Conservation (phyloP, 2,797 vertebrate species). For the Nasua narica region DNA sequence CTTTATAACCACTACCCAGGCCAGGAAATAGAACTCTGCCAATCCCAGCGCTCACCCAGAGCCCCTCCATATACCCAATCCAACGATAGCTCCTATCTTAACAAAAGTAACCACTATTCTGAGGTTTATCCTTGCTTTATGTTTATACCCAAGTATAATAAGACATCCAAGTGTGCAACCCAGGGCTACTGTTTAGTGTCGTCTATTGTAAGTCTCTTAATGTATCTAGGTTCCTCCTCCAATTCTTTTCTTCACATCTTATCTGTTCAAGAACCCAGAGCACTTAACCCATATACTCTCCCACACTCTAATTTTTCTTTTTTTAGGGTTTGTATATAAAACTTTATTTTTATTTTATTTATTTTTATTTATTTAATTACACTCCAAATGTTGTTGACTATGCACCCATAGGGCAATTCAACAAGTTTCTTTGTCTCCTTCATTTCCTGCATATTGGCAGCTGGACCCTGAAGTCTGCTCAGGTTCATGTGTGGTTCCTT, state of each 20-base stretch:
- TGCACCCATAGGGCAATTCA: background rate
- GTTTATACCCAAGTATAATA: background rate
- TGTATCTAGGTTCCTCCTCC: background rate
- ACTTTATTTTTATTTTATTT: background rate
- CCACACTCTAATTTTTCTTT: background rate
- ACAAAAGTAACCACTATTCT: background rate
- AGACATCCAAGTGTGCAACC: background rate
- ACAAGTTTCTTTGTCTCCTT: background rate
- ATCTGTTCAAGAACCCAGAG: background rate
- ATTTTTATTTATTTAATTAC: background rate
- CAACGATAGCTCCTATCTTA: background rate
- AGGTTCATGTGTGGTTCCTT: background rate
- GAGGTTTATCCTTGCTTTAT: background rate
- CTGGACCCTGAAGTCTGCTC: background rate
- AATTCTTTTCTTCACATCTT: background rate
- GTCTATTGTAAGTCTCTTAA: background rate
- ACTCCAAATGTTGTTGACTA: background rate
- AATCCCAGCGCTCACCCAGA: background rate
- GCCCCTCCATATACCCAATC: background rate
- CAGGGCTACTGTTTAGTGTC: background rate
- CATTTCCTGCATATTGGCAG: background rate
- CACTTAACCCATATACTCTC: background rate
- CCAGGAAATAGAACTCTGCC: background rate
- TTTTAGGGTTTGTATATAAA: background rate
- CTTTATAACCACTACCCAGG: background rate